Percentiles rank a stretch among this genome's conserved stretches.
Conservation (phyloP, 2,113 vertebrate genomes). For the Lepus timidus region DNA sequence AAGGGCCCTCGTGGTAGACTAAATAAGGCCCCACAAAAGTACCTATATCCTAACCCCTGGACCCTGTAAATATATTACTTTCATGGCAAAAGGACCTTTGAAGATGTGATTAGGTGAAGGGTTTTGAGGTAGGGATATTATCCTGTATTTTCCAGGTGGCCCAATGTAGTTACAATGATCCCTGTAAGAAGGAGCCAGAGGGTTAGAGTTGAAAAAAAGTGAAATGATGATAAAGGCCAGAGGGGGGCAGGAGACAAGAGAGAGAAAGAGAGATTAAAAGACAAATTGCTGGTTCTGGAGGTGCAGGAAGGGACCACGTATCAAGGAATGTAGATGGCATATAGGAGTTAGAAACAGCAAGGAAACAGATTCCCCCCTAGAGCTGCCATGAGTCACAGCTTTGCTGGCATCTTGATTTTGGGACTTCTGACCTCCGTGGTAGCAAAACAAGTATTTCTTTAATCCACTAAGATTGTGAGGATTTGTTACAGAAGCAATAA, state of each 20-base stretch:
- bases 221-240: not conserved
- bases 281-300: not conserved
- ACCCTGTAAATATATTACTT: not conserved
- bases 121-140: not conserved
- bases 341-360: not conserved
- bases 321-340: not conserved
- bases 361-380: not conserved
- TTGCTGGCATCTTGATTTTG: not conserved
- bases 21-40: not conserved
- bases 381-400: not conserved
- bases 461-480: not conserved
- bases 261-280: not conserved
- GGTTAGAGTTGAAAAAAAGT: not conserved
- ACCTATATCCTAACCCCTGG: not conserved
- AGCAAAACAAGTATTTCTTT: not conserved
- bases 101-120: not conserved
- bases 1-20: not conserved
- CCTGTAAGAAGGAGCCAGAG: not conserved
- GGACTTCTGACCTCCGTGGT: not conserved
- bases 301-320: not conserved
- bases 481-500: not conserved
- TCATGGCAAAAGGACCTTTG: not conserved
- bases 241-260: fast-evolving
- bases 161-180: not conserved
- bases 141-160: not conserved